Conservation (phyloP, 2,888 invertebrate species). For the Cistogaster globosa region DNA sequence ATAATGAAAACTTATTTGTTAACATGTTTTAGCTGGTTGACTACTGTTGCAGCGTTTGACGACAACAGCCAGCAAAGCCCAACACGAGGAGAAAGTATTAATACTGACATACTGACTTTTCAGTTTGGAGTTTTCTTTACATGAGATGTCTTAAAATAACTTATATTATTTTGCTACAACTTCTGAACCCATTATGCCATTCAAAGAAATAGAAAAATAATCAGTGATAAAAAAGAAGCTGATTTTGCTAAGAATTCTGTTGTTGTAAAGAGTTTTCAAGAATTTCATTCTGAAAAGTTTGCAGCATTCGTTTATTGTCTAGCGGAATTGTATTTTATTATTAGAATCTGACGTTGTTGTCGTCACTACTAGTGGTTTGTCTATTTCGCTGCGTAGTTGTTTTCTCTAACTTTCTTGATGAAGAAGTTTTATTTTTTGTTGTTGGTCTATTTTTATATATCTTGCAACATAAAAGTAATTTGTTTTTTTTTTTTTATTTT, state of each 20-base stretch:
- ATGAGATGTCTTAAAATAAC: conserved; percentile 23
- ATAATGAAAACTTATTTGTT: conserved; percentile 6
- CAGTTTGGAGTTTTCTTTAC: conserved; percentile 47
- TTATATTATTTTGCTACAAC: neutral
- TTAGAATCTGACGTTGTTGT: conserved; percentile 45
- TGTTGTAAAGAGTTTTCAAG: conserved; percentile 46
- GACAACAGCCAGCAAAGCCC: neutral
- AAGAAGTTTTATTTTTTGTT: conserved; percentile 6
- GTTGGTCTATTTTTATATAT: neutral
- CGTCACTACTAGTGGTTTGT: conserved; percentile 10
- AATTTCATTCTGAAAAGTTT: conserved; percentile 64
- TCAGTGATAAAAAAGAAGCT: neutral
- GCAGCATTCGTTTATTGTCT: conserved; percentile 58
- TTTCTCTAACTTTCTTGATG: neutral
- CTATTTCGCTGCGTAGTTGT: neutral
- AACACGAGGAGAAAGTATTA: neutral
- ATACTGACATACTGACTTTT: conserved; percentile 43
- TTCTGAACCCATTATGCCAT: neutral
- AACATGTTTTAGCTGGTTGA: conserved; percentile 9
- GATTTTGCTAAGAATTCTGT: conserved; percentile 21
- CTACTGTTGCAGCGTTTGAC: neutral
- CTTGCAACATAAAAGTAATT: conserved; percentile 24
- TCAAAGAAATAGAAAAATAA: neutral
- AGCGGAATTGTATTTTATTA: conserved; percentile 53
- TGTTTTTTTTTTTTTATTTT: conserved; percentile 26